phyloP scores from a whole-genome alignment of 2,888 invertebrate genomes.

The Platypus cylindrus region DNA sequence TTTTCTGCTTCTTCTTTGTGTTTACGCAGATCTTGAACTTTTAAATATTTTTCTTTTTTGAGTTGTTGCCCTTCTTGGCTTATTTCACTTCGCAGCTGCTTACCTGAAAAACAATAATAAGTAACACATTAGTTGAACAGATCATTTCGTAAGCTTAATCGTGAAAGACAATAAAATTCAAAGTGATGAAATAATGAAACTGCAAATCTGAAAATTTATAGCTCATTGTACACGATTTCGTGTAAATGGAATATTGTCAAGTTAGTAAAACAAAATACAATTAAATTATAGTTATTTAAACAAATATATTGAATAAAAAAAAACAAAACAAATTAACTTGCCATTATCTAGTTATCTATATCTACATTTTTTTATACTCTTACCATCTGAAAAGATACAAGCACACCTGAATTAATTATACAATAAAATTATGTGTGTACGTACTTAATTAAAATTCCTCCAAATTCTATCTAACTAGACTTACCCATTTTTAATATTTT shows the following conservation, averaged over 20 bases:
- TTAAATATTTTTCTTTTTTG: constrained; percentile 58
- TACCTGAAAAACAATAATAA: constrained; percentile 22
- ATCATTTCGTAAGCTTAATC: background rate
- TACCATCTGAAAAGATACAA: constrained; percentile 7
- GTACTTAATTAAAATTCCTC: background rate
- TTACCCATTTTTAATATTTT: constrained; percentile 65
- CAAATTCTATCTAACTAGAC: constrained; percentile 1
- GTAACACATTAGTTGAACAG: background rate
- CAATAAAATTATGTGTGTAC: background rate
- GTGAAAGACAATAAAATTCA: background rate
- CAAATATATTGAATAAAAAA: constrained; percentile 1
- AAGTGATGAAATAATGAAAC: too few relatives aligned
- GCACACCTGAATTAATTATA: background rate
- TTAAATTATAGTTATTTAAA: too few relatives aligned
- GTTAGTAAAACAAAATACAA: constrained; percentile 6
- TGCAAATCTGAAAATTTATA: too few relatives aligned
- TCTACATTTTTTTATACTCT: background rate
- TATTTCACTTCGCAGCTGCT: constrained; percentile 58
- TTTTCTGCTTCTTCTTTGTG: constrained; percentile 67
- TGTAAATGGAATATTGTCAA: background rate
- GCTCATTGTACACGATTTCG: too few relatives aligned
- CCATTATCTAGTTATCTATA: constrained; percentile 1
- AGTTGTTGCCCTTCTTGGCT: constrained; percentile 55
- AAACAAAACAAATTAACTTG: constrained; percentile 5
- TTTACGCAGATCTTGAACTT: constrained; percentile 55